Percentiles rank a stretch among this genome's conserved stretches.
Conservation (phyloP, 1,140 invertebrate species). For the Carposina sasakii region DNA sequence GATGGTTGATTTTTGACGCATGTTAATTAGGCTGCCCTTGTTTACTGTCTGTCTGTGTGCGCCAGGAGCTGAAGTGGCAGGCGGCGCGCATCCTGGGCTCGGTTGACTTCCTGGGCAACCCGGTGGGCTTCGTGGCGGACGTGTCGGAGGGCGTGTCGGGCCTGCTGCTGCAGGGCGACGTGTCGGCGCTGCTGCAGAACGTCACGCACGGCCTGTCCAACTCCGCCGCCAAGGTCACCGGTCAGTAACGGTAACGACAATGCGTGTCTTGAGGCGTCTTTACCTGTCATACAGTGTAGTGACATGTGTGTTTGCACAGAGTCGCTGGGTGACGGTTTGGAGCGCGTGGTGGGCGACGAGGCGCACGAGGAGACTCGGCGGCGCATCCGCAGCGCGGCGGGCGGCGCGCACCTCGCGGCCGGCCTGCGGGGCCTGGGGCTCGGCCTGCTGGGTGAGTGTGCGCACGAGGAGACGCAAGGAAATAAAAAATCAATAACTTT, state of each 20-base stretch:
- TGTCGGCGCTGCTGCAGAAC: constrained; percentile 93
- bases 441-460: constrained; percentile 84
- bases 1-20: no score
- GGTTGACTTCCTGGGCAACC: constrained; percentile 98
- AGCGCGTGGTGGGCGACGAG: constrained; percentile 90
- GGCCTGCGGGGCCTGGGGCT: constrained; percentile 95
- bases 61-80: constrained; percentile 95
- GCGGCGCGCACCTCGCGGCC: constrained; percentile 88
- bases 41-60: no score
- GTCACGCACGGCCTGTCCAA: constrained; percentile 98
- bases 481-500: no score
- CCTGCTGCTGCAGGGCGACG: constrained; percentile 91
- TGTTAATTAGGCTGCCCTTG: no score
- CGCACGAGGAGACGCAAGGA: no score
- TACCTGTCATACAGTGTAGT: not conserved
- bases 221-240: constrained; percentile 93
- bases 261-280: not conserved
- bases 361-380: constrained; percentile 91
- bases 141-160: constrained; percentile 95
- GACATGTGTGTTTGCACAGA: constrained; percentile 64
- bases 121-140: constrained; percentile 95
- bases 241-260: constrained; percentile 29
- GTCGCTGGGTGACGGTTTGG: constrained; percentile 92
- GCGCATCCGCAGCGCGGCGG: constrained; percentile 78
- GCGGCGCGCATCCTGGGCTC: constrained; percentile 96